Evolutionary conservation across 2,888 invertebrate species (phyloP).

Genomic region (Acleris emargana): DNA sequence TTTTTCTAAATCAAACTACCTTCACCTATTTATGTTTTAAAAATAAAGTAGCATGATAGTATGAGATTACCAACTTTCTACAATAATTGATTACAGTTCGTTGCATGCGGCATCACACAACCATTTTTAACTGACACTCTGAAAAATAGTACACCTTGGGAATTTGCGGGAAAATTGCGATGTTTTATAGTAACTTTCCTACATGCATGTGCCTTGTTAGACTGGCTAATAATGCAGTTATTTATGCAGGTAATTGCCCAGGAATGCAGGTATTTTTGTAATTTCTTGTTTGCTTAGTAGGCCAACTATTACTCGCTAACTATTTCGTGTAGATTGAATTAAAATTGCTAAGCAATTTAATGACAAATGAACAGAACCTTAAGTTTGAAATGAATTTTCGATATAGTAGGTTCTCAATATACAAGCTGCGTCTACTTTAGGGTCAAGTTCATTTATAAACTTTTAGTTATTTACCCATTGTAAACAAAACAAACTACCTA

Average conservation of each 20-base stretch:
- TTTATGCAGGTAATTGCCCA: slow-evolving; percentile 30
- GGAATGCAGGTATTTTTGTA: slow-evolving; percentile 31
- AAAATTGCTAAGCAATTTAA: too few relatives aligned
- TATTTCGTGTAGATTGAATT: neutral
- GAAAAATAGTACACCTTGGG: slow-evolving; percentile 3
- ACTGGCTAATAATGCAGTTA: slow-evolving; percentile 15
- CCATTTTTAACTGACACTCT: slow-evolving; percentile 15
- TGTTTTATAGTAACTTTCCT: slow-evolving; percentile 3
- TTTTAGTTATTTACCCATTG: too few relatives aligned
- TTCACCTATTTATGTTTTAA: too few relatives aligned
- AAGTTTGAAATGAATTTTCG: too few relatives aligned
- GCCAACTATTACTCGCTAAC: slow-evolving; percentile 5
- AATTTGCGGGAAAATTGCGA: neutral
- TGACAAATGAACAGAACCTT: too few relatives aligned
- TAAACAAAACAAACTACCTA: too few relatives aligned
- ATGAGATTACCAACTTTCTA: slow-evolving; percentile 14
- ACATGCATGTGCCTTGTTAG: slow-evolving; percentile 26
- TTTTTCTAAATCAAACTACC: too few relatives aligned
- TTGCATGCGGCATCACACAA: neutral
- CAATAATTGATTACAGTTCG: slow-evolving; percentile 23
- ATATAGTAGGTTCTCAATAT: too few relatives aligned
- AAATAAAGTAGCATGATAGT: neutral
- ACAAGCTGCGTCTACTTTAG: too few relatives aligned
- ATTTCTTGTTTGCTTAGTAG: slow-evolving; percentile 27
- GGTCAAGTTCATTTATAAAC: too few relatives aligned